Percentiles rank a stretch among this genome's conserved stretches.
phyloP scores from a whole-genome alignment of 1,140 invertebrate species.

The Solen grandis region DNA sequence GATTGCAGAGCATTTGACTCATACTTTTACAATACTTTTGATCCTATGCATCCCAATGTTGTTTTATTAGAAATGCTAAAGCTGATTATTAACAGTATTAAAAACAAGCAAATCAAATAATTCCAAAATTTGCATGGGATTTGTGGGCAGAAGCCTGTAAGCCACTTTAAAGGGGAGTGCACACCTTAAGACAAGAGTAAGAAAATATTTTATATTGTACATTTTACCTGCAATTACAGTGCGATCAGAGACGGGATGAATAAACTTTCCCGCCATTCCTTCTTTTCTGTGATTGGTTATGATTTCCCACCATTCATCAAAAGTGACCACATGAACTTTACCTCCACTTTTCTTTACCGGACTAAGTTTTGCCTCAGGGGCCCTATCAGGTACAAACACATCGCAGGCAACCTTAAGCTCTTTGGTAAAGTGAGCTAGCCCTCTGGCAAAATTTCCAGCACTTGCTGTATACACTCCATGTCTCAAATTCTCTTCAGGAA shows the following conservation, averaged over 20 bases:
- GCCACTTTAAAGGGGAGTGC: too few relatives aligned
- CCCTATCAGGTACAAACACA: conserved; percentile 70
- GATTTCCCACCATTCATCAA: conserved; percentile 73
- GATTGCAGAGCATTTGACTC: too few relatives aligned
- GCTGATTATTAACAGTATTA: too few relatives aligned
- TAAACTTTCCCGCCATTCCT: conserved; percentile 67
- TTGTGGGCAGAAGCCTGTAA: too few relatives aligned
- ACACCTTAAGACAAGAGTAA: too few relatives aligned
- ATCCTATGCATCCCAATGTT: too few relatives aligned
- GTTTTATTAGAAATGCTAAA: too few relatives aligned
- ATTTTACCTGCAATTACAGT: conserved; percentile 73
- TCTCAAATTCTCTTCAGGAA: conserved; percentile 56
- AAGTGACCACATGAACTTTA: conserved; percentile 65
- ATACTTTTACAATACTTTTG: too few relatives aligned
- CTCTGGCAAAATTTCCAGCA: conserved; percentile 78
- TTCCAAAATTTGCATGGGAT: too few relatives aligned
- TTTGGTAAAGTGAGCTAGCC: conserved; percentile 65
- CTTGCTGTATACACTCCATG: conserved; percentile 73
- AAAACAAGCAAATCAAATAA: too few relatives aligned
- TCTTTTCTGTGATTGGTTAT: conserved; percentile 61
- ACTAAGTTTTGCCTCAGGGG: conserved; percentile 67
- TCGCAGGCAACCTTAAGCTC: conserved; percentile 61
- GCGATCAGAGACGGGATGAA: conserved; percentile 73
- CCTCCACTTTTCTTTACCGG: conserved; percentile 67
- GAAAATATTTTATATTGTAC: too few relatives aligned